Evolutionary conservation across 2,888 invertebrate genomes (phyloP).

Genomic region (Tricholauxania praeusta): DNA sequence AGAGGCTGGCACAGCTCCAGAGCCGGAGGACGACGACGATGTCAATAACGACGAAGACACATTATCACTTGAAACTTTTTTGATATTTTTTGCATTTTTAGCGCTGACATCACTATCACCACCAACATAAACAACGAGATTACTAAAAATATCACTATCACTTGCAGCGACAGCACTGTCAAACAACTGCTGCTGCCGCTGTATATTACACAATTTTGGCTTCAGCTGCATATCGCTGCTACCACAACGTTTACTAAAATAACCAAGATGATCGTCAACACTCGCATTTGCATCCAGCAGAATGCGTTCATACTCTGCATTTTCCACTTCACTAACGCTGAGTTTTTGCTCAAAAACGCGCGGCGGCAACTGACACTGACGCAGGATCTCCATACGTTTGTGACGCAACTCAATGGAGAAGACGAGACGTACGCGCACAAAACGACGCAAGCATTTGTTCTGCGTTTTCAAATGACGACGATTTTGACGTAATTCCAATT

Average conservation of each 20-base stretch:
- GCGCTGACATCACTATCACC: too few relatives aligned
- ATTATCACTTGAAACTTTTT: too few relatives aligned
- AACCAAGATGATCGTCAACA: constrained; percentile 63
- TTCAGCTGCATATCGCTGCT: constrained; percentile 21
- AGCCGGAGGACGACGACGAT: constrained; percentile 23
- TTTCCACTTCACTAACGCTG: constrained; percentile 54
- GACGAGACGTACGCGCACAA: constrained; percentile 77
- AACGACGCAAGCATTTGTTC: constrained; percentile 64
- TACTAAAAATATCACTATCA: background rate
- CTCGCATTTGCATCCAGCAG: constrained; percentile 56
- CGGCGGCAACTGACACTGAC: constrained; percentile 57
- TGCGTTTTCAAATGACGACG: constrained; percentile 64
- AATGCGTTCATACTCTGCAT: constrained; percentile 60
- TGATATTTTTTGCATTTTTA: too few relatives aligned
- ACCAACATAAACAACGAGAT: too few relatives aligned
- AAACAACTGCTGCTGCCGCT: constrained; percentile 19
- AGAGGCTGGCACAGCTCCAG: background rate
- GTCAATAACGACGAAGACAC: background rate
- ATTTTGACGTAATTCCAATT: constrained; percentile 63
- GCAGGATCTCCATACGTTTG: constrained; percentile 64
- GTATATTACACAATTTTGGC: constrained; percentile 22
- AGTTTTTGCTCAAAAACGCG: constrained; percentile 61
- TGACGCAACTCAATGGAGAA: constrained; percentile 74
- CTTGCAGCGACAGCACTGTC: constrained; percentile 32
- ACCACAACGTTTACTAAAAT: constrained; percentile 57